A percentile compares a stretch with the other conserved stretches of the same genome.
These are phyloP conservation scores for Hoplodrina ambigua DNA, from an alignment of 2,888 invertebrate species.

Conservation along the genomic window DNA sequence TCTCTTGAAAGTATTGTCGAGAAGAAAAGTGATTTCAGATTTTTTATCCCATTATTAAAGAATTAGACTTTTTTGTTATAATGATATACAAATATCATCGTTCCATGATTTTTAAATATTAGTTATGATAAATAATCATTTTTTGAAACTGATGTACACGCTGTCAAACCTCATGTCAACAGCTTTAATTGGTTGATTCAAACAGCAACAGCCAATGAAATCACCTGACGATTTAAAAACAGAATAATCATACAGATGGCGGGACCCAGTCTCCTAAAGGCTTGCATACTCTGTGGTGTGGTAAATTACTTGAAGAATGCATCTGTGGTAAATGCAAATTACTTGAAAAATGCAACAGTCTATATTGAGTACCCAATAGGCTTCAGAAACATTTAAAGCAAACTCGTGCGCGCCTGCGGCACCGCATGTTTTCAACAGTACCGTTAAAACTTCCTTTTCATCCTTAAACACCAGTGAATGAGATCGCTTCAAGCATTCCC, in stretches of 20 bases:
- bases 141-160: too few species aligned
- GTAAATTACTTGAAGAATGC: not conserved
- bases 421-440: constrained; percentile 38
- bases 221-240: not conserved
- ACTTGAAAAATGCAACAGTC: not conserved
- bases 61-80: too few species aligned
- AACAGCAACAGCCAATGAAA: not conserved
- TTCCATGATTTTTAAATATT: not conserved
- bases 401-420: constrained; percentile 48
- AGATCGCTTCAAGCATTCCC: constrained; percentile 40
- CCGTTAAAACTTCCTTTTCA: constrained; percentile 17
- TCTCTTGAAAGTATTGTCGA: not conserved
- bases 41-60: not conserved
- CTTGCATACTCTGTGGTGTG: not conserved
- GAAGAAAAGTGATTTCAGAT: constrained; percentile 6
- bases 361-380: not conserved
- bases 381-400: constrained; percentile 13
- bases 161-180: not conserved
- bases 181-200: not conserved
- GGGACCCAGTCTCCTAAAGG: not conserved
- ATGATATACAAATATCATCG: not conserved
- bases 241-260: not conserved
- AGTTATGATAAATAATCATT: not conserved
- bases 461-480: constrained; percentile 40
- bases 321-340: not conserved